Evolutionary conservation across 2,888 invertebrate genomes (phyloP), one percentile per base, ranked within the genome.

Genomic region (Lasiommata megera): DNA sequence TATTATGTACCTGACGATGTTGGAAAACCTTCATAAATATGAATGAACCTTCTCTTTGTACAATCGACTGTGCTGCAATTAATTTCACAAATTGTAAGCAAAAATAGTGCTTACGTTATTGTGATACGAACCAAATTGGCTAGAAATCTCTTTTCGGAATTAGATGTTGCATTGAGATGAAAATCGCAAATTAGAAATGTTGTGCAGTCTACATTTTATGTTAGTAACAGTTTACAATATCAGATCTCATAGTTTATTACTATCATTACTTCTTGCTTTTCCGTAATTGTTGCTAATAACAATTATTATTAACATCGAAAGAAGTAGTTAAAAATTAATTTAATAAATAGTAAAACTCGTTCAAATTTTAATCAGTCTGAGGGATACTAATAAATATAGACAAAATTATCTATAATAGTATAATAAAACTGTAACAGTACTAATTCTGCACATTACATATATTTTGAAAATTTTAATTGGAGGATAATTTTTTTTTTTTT

Each of bases 1-100:
- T 64, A 67, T 61, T 73, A 71, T 72, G 71, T 71, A 66, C 58
- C 60, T 60, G 58, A 54, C 57, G 65, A 64, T 46, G 62, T 62
- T 69, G 67, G 67, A 74, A 75, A 70, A 68, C 68, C 68, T 67
- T 66, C 66, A 65, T 70, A 61, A 67, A 70, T 71, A 71, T 71
- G 64, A 71, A 74, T 72, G 67, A 70, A 70, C 59, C 62, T 46
- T 58, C 55, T 43, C 50, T 59, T n/a, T 58, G 36, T 56, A 56
- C 47, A 44, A 31, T 55, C 36, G 34, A 52, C 41, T 44, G 28
- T 8, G 17, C 36, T 51, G 28, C 34, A 54, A 58, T 52, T 48
- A 18, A 44, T 54, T 36, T 50, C 6, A 50, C 18, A 28, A 36
- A 23, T 41, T 12, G 14, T 6, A 17, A 28, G 16, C 57, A 47